These are phyloP conservation scores for Grammomys surdaster DNA, from an alignment of 2,113 vertebrate species.

Conservation along the genomic window DNA sequence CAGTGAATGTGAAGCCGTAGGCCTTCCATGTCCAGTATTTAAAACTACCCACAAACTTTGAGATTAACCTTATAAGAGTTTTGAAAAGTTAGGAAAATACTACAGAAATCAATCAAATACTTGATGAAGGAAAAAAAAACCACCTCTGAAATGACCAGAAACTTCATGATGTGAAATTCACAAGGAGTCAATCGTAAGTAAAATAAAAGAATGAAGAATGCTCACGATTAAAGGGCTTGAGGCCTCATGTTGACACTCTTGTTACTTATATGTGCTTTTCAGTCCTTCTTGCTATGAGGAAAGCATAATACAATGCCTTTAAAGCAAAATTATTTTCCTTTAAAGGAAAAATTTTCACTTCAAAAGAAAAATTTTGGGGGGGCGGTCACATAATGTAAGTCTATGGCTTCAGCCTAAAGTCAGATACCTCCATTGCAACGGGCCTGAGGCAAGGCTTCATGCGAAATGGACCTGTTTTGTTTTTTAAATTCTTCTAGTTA, in stretches of 20 bases:
- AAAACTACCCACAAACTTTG: not conserved
- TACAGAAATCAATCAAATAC: not conserved
- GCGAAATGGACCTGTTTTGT: not conserved
- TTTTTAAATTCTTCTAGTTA: not conserved
- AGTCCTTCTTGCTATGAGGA: not conserved
- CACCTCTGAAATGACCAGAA: not conserved
- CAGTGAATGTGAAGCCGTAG: not conserved
- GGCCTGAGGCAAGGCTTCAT: not conserved
- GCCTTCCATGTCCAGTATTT: not conserved
- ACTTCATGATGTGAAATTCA: not conserved
- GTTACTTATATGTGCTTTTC: not conserved
- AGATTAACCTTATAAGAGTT: not conserved
- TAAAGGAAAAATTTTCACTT: not conserved
- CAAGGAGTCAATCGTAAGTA: not conserved
- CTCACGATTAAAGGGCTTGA: not conserved
- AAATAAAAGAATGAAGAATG: no score
- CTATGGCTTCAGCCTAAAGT: not conserved
- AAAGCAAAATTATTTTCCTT: not conserved
- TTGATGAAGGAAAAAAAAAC: not conserved
- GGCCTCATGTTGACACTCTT: not conserved
- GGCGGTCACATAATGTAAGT: not conserved
- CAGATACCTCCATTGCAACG: no score
- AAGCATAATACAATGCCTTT: not conserved
- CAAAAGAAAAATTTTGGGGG: not conserved
- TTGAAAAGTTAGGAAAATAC: not conserved